phyloP scores from a whole-genome alignment of 2,113 vertebrate species.

The Takifugu bimaculatus region DNA sequence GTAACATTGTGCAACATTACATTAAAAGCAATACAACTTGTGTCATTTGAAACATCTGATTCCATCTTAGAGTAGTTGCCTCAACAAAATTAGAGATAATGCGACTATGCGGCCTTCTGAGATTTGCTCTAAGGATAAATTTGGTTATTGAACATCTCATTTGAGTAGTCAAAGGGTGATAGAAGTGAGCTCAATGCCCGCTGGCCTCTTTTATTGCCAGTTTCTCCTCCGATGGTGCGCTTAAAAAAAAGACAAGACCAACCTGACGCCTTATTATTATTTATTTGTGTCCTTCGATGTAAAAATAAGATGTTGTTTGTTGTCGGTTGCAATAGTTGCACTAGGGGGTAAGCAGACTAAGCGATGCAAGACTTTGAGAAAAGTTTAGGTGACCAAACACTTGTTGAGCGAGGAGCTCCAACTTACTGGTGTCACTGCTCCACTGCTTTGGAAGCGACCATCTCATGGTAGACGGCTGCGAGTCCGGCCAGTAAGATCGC shows the following conservation, averaged over 20 bases:
- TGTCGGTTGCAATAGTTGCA: no score
- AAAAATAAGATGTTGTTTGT: not conserved
- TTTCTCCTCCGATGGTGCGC: no score
- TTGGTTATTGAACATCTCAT: no score
- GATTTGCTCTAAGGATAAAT: no score
- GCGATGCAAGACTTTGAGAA: not conserved
- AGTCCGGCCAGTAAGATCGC: constrained; percentile 50
- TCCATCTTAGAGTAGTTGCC: no score
- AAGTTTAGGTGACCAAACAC: not conserved
- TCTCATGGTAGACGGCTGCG: constrained; percentile 63
- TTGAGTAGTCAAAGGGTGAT: no score
- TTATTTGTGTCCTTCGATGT: not conserved
- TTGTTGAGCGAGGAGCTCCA: constrained; percentile 12
- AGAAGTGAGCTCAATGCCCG: no score
- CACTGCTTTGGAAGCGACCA: constrained; percentile 33
- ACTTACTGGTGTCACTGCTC: constrained; percentile 51
- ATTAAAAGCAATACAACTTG: not conserved
- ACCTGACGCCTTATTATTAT: not conserved
- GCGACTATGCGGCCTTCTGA: no score
- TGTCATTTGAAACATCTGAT: not conserved
- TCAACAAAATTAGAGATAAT: no score
- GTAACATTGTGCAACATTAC: not conserved
- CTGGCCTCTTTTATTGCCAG: no score
- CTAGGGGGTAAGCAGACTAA: no score
- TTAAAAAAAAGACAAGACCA: no score